A percentile compares a stretch with the other conserved stretches of the same genome.
These are phyloP conservation scores for Peromyscus maniculatus DNA, from an alignment of 2,113 vertebrate species.

Conservation along the genomic window DNA sequence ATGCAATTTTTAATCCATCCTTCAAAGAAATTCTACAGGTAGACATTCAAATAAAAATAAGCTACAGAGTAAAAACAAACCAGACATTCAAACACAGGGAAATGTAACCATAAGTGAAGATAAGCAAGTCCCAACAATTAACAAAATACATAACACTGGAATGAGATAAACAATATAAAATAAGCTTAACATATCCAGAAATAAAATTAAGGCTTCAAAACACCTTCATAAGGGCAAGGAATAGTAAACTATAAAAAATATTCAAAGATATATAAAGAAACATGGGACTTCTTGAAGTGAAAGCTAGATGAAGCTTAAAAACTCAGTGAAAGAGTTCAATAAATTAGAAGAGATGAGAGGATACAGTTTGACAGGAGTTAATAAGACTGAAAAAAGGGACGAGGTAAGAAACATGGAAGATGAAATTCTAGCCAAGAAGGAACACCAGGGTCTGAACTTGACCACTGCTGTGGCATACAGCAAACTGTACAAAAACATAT, in stretches of 20 bases:
- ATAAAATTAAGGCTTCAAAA: slow-evolving; percentile 42
- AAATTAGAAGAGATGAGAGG: background rate
- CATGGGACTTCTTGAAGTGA: slow-evolving; percentile 25
- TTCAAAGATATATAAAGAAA: background rate
- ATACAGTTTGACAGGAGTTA: background rate
- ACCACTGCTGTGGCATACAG: background rate
- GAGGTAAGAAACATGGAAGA: background rate
- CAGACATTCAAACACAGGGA: background rate
- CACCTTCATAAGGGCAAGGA: background rate
- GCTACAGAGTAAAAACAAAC: background rate
- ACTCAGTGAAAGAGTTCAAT: background rate
- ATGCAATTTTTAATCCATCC: background rate
- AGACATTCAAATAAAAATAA: slow-evolving; percentile 51
- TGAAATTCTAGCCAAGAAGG: background rate
- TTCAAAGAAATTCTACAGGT: slow-evolving; percentile 19
- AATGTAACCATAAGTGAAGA: background rate
- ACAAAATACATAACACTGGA: background rate
- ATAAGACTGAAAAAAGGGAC: background rate
- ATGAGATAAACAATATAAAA: slow-evolving; percentile 37
- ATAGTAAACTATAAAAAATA: slow-evolving; percentile 1
- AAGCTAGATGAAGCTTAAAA: slow-evolving; percentile 23
- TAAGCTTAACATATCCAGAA: background rate
- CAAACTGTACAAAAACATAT: background rate
- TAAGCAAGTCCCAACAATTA: background rate
- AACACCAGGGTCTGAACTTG: background rate